Base-by-base conservation (phyloP, 2,888 invertebrate genomes). In the Phragmatobia fuliginosa region DNA sequence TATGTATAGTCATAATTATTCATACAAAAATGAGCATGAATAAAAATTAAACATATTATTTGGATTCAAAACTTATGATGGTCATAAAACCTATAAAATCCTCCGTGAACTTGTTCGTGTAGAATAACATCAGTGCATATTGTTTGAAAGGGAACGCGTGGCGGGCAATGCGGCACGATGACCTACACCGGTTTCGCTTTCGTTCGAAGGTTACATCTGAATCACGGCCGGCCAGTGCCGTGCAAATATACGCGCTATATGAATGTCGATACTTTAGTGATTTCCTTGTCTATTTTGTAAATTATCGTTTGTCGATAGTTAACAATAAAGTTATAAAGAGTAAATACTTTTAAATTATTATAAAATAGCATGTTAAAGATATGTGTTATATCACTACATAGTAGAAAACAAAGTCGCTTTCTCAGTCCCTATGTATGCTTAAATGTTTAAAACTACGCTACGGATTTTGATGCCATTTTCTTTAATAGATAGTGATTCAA, bases 121-220 rank as follows among this genome's bases (percentile, higher is more conserved):
- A 65, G 64, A 65, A 65, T 52, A 56, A 52, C 28, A 31, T 32
- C 71, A 59, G 75, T 77, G 79, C 83, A 79, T 79, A 75, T 72
- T 78, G 78, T 69, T 82, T 83, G 91, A 88, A 88, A 89, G 88
- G 85, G 87, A 89, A 81, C 85, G 85, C 80, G 82, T 69, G 78
- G 75, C 67, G 73, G 68, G 77, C 72, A 70, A 66, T 74, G 73
- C 76, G 85, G 92, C 90, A 73, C 92, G 90, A 90, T 90, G 92
- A 92, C 93, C 93, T 83, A 89, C 92, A 92, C 92, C 92, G 92
- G 94, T 93, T 94, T 94, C 92, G 87, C 93, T 94, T 93, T 94
- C 94, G 88, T 91, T 80, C 90, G 90, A 94, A 94, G 94, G 94
- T 94, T 92, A 92, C 75, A 70, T 82, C 85, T 90, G 91, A 92